Evolutionary conservation across 2,888 invertebrate genomes (phyloP).

Genomic region (Tetragonisca angustula): DNA sequence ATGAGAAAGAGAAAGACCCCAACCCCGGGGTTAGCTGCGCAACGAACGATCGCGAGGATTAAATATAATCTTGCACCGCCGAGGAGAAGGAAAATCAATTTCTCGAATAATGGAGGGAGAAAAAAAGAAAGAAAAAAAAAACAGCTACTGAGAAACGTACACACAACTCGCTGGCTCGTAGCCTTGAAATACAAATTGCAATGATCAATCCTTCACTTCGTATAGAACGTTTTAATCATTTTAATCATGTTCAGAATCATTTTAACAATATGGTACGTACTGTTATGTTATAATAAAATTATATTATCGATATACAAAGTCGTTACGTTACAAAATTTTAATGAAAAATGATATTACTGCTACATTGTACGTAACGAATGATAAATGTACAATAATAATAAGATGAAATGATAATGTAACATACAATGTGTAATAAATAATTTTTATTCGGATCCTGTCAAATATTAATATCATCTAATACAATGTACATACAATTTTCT

Average conservation of each 20-base stretch:
- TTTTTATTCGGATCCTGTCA: too few species aligned
- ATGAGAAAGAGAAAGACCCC: slow-evolving; percentile 24
- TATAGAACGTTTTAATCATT: too few species aligned
- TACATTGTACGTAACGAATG: too few species aligned
- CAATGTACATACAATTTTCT: too few species aligned
- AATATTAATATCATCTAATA: too few species aligned
- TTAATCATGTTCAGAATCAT: too few species aligned
- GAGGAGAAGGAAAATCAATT: slow-evolving; percentile 23
- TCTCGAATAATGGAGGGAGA: slow-evolving; percentile 14
- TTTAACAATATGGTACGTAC: too few species aligned
- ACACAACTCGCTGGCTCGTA: background rate
- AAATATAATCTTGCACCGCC: slow-evolving; percentile 13
- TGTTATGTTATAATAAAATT: too few species aligned
- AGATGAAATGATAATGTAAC: too few species aligned
- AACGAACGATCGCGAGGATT: slow-evolving; percentile 23
- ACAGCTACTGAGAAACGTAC: background rate
- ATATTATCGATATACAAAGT: too few species aligned
- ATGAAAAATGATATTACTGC: background rate
- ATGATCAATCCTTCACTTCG: background rate
- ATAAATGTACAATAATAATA: too few species aligned
- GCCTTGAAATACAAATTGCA: background rate
- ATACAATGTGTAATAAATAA: too few species aligned
- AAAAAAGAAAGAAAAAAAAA: background rate
- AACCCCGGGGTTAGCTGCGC: background rate
- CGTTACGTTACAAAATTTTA: background rate